Evolutionary conservation across 2,113 vertebrate species (phyloP), one percentile per base, ranked within the genome.

Genomic region (Entomyzon cyanotis): DNA sequence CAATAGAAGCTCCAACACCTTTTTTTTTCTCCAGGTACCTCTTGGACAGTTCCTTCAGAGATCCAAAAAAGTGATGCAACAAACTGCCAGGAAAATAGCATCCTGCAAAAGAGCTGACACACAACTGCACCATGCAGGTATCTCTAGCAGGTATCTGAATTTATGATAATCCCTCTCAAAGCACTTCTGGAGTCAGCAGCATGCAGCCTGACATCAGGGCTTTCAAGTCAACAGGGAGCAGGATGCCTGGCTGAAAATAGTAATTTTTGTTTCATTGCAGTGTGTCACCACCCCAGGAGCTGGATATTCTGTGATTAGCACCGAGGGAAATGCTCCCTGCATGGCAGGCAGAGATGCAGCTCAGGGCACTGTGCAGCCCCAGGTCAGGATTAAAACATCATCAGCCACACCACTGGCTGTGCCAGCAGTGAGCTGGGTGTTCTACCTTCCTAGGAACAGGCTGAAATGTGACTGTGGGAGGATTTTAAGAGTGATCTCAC

Each of bases 101-200:
- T 10, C 39, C 37, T 58, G 80, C 5, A 67, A 52, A 73, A 52
- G 52, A 92, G 84, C 84, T 42, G 42, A 60, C 82, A 89, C 82
- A 23, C 17, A 47, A 75, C 39, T 8, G 28, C 0, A 12, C 10
- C 4, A 5, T 0, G 47, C 70, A 39, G 79, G 33, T 37, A 83
- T 31, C 88, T 95, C 93, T 2, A 52, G 69, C 58, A 50, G 49
- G 22, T 18, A 65, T 42, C 28, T n/a, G 53, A 84, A 82, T 33
- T 75, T 2, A 15, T 10, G 52, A 90, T 70, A 88, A 37, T 11
- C 55, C 87, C 53, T 52, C 85, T 46, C 68, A 5, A 79, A 76
- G 70, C 53, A 5, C 69, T 78, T 73, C 35, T 79, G 70, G 80
- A 94, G 80, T 47, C 95, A 87, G 80, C 67, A 87, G 52, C 70